Percentiles rank a stretch among this genome's conserved stretches.
Evolutionary conservation across 2,888 invertebrate species (phyloP).

Genomic region (Timandra comae): DNA sequence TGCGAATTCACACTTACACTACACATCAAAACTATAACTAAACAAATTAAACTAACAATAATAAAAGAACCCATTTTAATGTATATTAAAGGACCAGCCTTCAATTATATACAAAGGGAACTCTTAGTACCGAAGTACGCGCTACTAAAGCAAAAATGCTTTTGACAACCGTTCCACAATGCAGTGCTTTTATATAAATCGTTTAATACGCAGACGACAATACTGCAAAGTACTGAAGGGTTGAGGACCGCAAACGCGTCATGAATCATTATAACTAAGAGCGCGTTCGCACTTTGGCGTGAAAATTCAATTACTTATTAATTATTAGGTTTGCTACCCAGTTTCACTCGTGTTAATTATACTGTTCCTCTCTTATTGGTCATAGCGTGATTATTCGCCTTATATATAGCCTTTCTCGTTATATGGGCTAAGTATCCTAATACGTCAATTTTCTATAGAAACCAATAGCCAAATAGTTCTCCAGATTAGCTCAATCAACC

Average conservation of each 20-base stretch:
- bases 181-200: constrained; percentile 29
- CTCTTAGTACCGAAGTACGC: constrained; percentile 1
- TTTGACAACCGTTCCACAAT: constrained; percentile 25
- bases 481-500: too few species aligned
- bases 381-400: too few species aligned
- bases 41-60: not conserved
- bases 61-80: constrained; percentile 7
- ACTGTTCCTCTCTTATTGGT: too few species aligned
- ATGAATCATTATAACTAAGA: not conserved
- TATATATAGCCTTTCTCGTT: too few species aligned
- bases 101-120: too few species aligned
- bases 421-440: too few species aligned
- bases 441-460: too few species aligned
- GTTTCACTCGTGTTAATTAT: too few species aligned
- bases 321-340: too few species aligned
- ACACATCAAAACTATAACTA: not conserved
- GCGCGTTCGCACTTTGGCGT: not conserved
- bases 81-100: too few species aligned
- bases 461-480: too few species aligned
- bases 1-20: constrained; percentile 2
- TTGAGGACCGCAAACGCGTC: not conserved
- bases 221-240: not conserved
- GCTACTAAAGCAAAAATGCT: constrained; percentile 5
- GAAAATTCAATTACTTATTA: not conserved
- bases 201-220: too few species aligned